These are phyloP conservation scores for Myripristis murdjan DNA, from an alignment of 2,797 vertebrate genomes.

Conservation along the genomic window DNA sequence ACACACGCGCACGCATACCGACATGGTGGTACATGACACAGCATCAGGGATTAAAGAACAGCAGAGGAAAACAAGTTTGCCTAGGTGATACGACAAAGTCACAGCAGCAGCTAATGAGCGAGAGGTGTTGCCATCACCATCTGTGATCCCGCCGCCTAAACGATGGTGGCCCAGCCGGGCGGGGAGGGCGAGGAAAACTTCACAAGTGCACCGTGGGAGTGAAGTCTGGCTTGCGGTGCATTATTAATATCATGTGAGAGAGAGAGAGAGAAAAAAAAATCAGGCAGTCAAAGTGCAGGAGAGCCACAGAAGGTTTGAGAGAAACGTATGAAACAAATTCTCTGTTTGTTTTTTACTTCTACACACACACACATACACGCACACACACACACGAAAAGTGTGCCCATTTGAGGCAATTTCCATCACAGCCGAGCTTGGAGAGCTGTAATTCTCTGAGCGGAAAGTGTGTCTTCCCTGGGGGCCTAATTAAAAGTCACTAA, in stretches of 20 bases:
- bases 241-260: no score
- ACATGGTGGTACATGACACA: not conserved
- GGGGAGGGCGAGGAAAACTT: not conserved
- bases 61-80: not conserved
- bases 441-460: conserved; percentile 47
- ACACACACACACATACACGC: conserved; percentile 6
- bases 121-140: conserved; percentile 2
- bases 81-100: not conserved
- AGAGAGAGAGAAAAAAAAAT: no score
- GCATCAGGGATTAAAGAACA: not conserved
- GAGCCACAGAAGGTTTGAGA: not conserved
- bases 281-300: no score
- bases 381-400: not conserved
- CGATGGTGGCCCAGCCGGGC: not conserved
- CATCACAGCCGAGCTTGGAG: conserved; percentile 33
- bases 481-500: conserved; percentile 73
- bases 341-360: not conserved
- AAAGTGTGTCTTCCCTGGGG: conserved; percentile 61
- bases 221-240: no score
- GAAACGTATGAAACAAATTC: no score
- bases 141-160: not conserved
- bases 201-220: not conserved
- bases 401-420: conserved; percentile 19
- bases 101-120: conserved; percentile 9
- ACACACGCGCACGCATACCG: not conserved